Evolutionary conservation across 2,888 invertebrate genomes (phyloP), one percentile per base, ranked within the genome.

Genomic region (Willowsia nigromaculata): DNA sequence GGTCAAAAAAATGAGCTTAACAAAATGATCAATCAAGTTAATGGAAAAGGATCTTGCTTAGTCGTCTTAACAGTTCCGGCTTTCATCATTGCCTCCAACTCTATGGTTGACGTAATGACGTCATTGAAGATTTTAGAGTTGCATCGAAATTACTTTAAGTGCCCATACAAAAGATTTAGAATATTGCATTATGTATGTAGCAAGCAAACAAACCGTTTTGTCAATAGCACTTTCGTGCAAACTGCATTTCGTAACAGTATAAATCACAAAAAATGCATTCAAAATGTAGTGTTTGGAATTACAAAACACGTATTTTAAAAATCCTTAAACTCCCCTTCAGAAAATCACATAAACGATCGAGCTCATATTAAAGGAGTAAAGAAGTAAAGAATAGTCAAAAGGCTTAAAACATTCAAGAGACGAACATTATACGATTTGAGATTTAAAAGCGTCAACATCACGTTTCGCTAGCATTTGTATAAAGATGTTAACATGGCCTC

Each of bases 211-310:
- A 27, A 13, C 43, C 37, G 25, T 71, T 68, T 71, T 25, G 71
- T 71, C n/a, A 74, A 15, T 74, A 74, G 74, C 47, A 71, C 30
- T 74, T 25, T 11, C 71, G 5, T 71, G 47, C 30, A 50, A 43
- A 27, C 50, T 47, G 6, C 18, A n/a, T 74, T 74, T 74, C 47
- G 74, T 50, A 74, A 74, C 43, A 71, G n/a, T n/a, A 71, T 71
- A 25, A 74, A 9, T 74, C n/a, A 50, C 47, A 47, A 25, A 50
- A 74, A 50, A 22, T 27, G 27, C 5, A 74, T 47, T 74, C 47
- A 74, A 1, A 50, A 74, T 22, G n/a, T n/a, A n/a, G n/a, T 7
- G 47, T 27, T 74, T 74, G 15, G 27, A 50, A 47, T 74, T 50
- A 50, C 30, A 27, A 40, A 74, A 74, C 74, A 15, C 74, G 47